A percentile compares a stretch with the other conserved stretches of the same genome.
Conservation (phyloP, 1,140 invertebrate genomes). For the Philotrypesis tridentata region DNA sequence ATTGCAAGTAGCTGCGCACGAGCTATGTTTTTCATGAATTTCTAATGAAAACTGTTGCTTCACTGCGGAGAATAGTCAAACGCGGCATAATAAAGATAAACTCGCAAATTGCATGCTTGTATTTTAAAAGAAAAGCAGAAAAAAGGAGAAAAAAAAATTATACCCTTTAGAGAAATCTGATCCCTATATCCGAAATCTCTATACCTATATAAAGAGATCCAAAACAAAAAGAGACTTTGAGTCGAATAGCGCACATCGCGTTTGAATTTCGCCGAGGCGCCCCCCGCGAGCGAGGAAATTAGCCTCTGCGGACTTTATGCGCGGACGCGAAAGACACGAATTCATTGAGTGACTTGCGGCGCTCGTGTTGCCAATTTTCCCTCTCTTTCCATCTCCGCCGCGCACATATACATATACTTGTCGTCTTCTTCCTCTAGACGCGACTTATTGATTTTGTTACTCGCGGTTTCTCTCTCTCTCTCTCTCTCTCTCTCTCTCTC, state of each 20-base stretch:
- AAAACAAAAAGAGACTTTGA: conserved; percentile 31
- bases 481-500: too few species aligned
- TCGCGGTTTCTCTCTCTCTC: conserved; percentile 3
- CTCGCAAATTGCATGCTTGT: too few species aligned
- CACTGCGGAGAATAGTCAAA: not conserved
- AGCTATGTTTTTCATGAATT: not conserved
- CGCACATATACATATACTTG: too few species aligned
- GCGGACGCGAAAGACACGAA: not conserved
- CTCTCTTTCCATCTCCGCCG: not conserved
- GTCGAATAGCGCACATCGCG: not conserved
- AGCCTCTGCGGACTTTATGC: not conserved
- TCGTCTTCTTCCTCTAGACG: conserved; percentile 25
- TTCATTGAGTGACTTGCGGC: not conserved
- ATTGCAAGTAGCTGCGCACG: not conserved
- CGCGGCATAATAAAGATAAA: not conserved
- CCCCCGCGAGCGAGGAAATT: too few species aligned
- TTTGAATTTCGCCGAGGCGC: not conserved
- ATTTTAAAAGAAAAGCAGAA: too few species aligned
- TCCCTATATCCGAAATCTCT: not conserved
- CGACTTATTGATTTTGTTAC: conserved; percentile 34
- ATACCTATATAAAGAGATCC: not conserved
- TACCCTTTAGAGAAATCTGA: too few species aligned
- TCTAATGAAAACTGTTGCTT: not conserved
- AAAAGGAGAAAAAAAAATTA: too few species aligned
- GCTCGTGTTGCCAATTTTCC: conserved; percentile 20